Conservation (phyloP, 2,113 vertebrate genomes). For the Sorex araneus region DNA sequence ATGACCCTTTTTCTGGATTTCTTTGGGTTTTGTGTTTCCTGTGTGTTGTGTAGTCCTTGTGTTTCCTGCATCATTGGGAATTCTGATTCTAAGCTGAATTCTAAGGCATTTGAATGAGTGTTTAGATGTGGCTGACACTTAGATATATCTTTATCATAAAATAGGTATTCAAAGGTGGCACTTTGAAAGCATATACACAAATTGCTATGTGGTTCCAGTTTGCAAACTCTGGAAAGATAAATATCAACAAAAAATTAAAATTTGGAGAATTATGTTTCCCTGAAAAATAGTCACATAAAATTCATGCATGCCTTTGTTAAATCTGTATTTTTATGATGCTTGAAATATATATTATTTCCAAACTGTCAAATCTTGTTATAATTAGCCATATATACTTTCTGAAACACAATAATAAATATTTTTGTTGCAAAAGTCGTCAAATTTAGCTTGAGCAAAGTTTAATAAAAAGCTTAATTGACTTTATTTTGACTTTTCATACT, state of each 20-base stretch:
- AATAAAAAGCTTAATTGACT: slow-evolving; percentile 51
- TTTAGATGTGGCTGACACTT: not conserved
- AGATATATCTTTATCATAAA: not conserved
- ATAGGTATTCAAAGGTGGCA: not conserved
- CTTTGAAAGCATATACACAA: not conserved
- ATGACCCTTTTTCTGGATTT: not conserved
- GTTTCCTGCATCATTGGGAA: not conserved
- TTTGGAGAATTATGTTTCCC: not conserved
- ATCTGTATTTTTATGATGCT: not conserved
- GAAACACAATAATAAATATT: slow-evolving; percentile 12
- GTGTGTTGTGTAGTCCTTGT: too few species aligned
- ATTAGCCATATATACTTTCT: not conserved
- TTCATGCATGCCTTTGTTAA: not conserved
- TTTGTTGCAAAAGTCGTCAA: slow-evolving; percentile 14
- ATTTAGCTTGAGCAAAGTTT: slow-evolving; percentile 33
- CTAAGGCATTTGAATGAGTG: not conserved
- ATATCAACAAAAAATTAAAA: not conserved
- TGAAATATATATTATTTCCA: slow-evolving; percentile 12
- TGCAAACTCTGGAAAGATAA: not conserved
- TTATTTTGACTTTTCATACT: slow-evolving; percentile 63
- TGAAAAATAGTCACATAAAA: not conserved
- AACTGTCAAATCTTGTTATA: not conserved
- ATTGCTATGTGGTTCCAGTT: not conserved
- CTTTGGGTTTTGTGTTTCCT: not conserved
- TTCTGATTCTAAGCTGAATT: not conserved